These are phyloP conservation scores for Chrysopa pallens DNA, from an alignment of 1,140 invertebrate genomes.

Conservation along the genomic window DNA sequence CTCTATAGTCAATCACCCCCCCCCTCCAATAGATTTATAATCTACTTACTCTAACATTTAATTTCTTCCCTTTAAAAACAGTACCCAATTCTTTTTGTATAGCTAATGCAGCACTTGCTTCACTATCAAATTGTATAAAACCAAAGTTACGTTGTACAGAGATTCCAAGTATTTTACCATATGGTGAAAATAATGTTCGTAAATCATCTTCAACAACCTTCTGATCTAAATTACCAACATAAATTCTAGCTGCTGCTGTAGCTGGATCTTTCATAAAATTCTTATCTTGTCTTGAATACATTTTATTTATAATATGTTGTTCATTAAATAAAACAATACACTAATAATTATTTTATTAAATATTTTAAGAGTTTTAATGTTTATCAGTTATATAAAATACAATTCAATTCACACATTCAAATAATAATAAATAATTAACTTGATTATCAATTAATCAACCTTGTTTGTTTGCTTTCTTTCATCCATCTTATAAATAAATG, in stretches of 20 bases:
- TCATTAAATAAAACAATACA: too few relatives aligned
- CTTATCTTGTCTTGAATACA: conserved; percentile 10
- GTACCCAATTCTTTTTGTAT: conserved; percentile 48
- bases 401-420: too few relatives aligned
- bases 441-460: too few relatives aligned
- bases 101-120: conserved; percentile 50
- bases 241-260: conserved; percentile 50
- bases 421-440: too few relatives aligned
- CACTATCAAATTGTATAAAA: conserved; percentile 68
- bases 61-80: conserved; percentile 45
- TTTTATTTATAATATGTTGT: too few relatives aligned
- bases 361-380: too few relatives aligned
- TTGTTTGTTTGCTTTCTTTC: too few relatives aligned
- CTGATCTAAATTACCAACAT: conserved; percentile 52
- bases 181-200: conserved; percentile 51
- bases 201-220: conserved; percentile 43
- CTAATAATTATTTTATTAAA: too few relatives aligned
- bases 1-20: too few relatives aligned
- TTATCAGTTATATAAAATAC: too few relatives aligned
- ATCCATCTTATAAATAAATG: too few relatives aligned
- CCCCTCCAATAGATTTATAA: too few relatives aligned
- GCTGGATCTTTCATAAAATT: conserved; percentile 43
- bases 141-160: conserved; percentile 60
- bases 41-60: conserved; percentile 36
- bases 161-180: conserved; percentile 53